phyloP scores from a whole-genome alignment of 2,113 vertebrate genomes.

The Nothobranchius kuhntae region DNA sequence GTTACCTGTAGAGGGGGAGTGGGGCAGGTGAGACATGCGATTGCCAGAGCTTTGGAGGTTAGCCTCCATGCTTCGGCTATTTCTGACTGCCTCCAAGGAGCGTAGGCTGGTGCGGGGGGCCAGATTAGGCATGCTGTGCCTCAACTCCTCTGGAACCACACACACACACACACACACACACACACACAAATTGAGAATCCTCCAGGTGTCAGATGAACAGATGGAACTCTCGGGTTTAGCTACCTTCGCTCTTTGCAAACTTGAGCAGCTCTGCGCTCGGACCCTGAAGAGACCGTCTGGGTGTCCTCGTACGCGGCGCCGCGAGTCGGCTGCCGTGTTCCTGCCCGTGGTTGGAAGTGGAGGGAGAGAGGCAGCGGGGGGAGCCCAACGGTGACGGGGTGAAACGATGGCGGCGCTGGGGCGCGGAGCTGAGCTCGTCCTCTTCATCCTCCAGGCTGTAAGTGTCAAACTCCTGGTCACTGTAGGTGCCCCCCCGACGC shows the following conservation, averaged over 20 bases:
- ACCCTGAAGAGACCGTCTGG: constrained; percentile 81
- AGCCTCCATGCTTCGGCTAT: constrained; percentile 91
- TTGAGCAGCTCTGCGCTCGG: constrained; percentile 84
- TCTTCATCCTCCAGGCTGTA: constrained; percentile 91
- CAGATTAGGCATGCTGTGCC: constrained; percentile 92
- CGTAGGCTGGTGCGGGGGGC: constrained; percentile 86
- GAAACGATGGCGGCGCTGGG: constrained; percentile 80
- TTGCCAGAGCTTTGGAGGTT: constrained; percentile 89
- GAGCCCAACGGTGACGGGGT: constrained; percentile 87
- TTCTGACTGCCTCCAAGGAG: constrained; percentile 85
- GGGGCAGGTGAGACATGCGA: constrained; percentile 86
- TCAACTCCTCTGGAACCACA: constrained; percentile 86
- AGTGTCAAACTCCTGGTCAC: constrained; percentile 90
- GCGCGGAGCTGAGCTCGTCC: constrained; percentile 79
- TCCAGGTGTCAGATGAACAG: neutral
- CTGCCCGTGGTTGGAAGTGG: constrained; percentile 74
- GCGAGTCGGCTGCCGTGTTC: constrained; percentile 65
- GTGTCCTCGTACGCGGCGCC: constrained; percentile 77
- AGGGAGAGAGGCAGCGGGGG: constrained; percentile 88
- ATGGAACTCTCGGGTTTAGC: neutral
- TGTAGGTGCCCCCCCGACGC: constrained; percentile 86
- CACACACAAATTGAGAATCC: constrained; percentile 16
- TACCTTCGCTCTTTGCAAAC: constrained; percentile 86
- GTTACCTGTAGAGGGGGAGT: constrained; percentile 84
- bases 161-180: constrained; percentile 30